Evolutionary conservation across 2,113 vertebrate genomes (phyloP).

Genomic region (Carassius gibelio): DNA sequence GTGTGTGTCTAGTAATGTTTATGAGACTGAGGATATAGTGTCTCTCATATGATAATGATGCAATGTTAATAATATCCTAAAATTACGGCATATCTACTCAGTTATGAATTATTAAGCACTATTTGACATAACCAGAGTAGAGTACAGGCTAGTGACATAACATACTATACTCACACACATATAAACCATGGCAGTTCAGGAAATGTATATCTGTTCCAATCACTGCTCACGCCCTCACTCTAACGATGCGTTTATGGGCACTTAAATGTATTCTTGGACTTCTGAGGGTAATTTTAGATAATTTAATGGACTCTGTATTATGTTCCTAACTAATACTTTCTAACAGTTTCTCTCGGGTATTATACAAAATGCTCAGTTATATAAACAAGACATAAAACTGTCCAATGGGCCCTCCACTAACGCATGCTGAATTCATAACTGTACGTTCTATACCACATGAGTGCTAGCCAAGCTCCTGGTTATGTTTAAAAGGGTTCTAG

Average conservation of each 20-base stretch:
- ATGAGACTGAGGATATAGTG: background rate
- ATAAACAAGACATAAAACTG: conserved; percentile 2
- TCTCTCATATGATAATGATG: background rate
- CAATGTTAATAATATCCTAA: background rate
- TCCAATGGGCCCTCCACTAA: background rate
- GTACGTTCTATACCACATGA: background rate
- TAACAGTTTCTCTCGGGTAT: conserved; percentile 6
- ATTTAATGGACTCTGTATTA: conserved; percentile 3
- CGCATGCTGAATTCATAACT: background rate
- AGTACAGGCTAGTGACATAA: background rate
- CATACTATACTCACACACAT: background rate
- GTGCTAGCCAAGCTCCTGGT: background rate
- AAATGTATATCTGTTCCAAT: conserved; percentile 37
- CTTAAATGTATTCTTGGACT: conserved; percentile 37
- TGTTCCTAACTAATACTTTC: background rate
- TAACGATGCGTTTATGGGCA: background rate
- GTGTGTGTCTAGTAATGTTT: background rate
- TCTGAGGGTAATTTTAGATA: background rate
- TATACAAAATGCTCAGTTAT: background rate
- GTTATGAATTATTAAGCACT: background rate
- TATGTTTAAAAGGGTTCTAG: background rate
- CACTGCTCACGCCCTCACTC: conserved; percentile 11
- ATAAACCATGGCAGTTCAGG: background rate
- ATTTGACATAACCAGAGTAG: background rate
- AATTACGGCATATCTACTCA: background rate